Evolutionary conservation across 2,797 vertebrate species (phyloP).

Genomic region (Tolypeutes matacus): DNA sequence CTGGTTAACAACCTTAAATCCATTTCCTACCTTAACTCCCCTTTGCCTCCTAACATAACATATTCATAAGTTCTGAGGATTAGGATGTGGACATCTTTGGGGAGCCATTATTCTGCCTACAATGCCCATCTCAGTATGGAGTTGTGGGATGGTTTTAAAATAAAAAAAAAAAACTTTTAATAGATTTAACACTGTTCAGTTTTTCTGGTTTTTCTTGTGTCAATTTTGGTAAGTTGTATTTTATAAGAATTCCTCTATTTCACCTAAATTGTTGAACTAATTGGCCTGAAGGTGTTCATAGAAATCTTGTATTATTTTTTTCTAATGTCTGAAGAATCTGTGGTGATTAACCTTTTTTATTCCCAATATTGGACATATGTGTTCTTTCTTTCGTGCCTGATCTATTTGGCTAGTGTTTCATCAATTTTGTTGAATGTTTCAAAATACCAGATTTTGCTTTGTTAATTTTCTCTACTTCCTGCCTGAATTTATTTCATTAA

Average conservation of each 20-base stretch:
- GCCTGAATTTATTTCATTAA: slow-evolving; percentile 35
- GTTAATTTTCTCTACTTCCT: not conserved
- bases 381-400: slow-evolving; percentile 17
- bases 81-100: not conserved
- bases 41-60: not conserved
- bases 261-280: not conserved
- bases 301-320: not conserved
- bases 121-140: not conserved
- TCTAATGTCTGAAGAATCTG: not conserved
- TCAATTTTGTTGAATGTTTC: slow-evolving; percentile 27
- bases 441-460: not conserved
- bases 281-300: not conserved
- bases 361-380: slow-evolving; percentile 12
- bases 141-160: not conserved
- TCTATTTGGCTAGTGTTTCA: not conserved
- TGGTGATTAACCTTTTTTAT: slow-evolving; percentile 21
- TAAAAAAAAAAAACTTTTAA: not conserved
- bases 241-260: not conserved
- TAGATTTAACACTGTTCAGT: not conserved
- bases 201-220: slow-evolving; percentile 50
- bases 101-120: not conserved
- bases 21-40: not conserved
- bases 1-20: not conserved
- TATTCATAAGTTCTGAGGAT: not conserved
- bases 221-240: slow-evolving; percentile 20